A percentile compares a stretch with the other conserved stretches of the same genome.
Conservation (phyloP, 2,888 invertebrate species). For the Agrochola macilenta region DNA sequence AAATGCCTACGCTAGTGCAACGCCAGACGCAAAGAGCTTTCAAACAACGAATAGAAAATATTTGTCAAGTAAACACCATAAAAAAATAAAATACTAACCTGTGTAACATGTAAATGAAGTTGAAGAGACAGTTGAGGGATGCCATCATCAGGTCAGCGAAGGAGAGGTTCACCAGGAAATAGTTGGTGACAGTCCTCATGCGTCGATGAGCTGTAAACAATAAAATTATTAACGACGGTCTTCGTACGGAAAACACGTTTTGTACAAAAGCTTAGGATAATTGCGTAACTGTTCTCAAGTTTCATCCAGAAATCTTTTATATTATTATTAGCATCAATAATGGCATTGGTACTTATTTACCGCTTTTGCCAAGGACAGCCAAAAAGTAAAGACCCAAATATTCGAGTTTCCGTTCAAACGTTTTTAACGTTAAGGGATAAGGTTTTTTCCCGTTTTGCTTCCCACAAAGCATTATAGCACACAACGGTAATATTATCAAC, state of each 20-base stretch:
- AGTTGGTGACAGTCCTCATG: conserved; percentile 97
- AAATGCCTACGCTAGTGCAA: not conserved
- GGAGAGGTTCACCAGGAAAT: conserved; percentile 97
- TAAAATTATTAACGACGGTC: not conserved
- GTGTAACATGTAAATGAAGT: conserved; percentile 97
- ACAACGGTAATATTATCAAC: not conserved
- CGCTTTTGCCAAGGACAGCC: not conserved
- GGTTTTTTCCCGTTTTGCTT: not conserved
- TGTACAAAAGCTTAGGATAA: not conserved
- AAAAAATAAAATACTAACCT: conserved; percentile 84
- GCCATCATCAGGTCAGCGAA: conserved; percentile 97
- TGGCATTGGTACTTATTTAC: not conserved
- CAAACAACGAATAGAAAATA: not conserved
- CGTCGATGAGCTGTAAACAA: conserved; percentile 93
- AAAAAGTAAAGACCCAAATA: not conserved
- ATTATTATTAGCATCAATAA: not conserved
- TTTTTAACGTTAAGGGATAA: not conserved
- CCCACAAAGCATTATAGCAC: not conserved
- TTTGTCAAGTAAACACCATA: not conserved
- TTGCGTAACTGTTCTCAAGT: not conserved
- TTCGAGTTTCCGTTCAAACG: not conserved
- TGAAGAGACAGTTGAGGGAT: conserved; percentile 96
- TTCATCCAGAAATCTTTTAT: not conserved
- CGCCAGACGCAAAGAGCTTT: not conserved
- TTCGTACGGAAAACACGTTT: not conserved